A percentile compares a stretch with the other conserved stretches of the same genome.
Evolutionary conservation across 2,797 vertebrate species (phyloP).

Genomic region (Gobio occitaniae): DNA sequence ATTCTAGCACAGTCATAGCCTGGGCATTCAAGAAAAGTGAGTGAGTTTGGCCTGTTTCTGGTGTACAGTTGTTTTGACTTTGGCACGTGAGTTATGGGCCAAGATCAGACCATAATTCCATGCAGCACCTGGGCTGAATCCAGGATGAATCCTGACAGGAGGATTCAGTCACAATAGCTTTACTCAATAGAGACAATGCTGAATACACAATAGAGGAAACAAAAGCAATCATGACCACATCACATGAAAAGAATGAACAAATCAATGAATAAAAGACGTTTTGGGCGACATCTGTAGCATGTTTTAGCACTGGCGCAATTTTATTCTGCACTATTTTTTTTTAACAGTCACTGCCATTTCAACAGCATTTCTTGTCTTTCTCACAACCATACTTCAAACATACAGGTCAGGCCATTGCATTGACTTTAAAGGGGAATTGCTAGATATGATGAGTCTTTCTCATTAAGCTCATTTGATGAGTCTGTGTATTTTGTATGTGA

Average conservation of each 20-base stretch:
- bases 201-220: background rate
- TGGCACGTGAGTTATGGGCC: background rate
- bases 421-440: conserved; percentile 8
- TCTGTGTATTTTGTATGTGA: background rate
- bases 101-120: background rate
- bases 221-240: background rate
- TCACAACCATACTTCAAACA: conserved; percentile 2
- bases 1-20: background rate
- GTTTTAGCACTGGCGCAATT: conserved; percentile 27
- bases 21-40: background rate
- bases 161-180: background rate
- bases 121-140: background rate
- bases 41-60: background rate
- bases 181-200: background rate
- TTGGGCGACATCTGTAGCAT: background rate
- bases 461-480: conserved; percentile 1
- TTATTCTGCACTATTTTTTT: conserved; percentile 50
- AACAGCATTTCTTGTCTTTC: conserved; percentile 36
- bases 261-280: background rate
- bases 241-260: background rate
- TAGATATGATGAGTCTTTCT: background rate
- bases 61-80: background rate
- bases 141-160: background rate
- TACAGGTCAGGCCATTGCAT: conserved; percentile 1
- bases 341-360: conserved; percentile 64